These are phyloP conservation scores for Trididemnum nubilum DNA, from an alignment of 23 tunicate species.

Conservation along the genomic window DNA sequence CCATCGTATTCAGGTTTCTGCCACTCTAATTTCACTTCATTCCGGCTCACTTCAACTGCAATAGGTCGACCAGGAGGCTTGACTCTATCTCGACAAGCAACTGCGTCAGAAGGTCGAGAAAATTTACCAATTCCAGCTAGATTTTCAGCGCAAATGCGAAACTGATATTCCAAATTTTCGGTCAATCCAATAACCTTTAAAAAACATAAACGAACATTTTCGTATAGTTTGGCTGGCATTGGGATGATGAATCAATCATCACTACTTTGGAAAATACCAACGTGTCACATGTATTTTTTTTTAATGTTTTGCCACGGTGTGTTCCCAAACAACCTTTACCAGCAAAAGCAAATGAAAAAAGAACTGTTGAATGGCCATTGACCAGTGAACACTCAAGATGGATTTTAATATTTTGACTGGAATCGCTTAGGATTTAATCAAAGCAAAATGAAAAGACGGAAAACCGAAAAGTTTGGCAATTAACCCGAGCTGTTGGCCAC, in stretches of 20 bases:
- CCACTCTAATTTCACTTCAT: conserved; percentile 58
- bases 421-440: too few relatives aligned
- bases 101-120: conserved; percentile 67
- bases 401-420: too few relatives aligned
- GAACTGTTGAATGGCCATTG: too few relatives aligned
- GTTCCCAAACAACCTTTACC: too few relatives aligned
- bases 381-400: too few relatives aligned
- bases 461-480: too few relatives aligned
- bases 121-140: conserved; percentile 81
- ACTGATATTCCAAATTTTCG: conserved; percentile 87
- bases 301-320: neutral
- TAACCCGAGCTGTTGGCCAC: too few relatives aligned
- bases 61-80: conserved; percentile 73
- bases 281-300: neutral
- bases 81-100: conserved; percentile 77
- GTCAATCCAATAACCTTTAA: conserved; percentile 62
- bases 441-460: too few relatives aligned
- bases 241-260: neutral
- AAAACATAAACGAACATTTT: too few relatives aligned
- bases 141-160: conserved; percentile 98
- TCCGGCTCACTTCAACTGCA: conserved; percentile 65
- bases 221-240: neutral
- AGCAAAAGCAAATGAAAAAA: too few relatives aligned
- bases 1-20: conserved; percentile 88
- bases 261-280: neutral